phyloP scores from a whole-genome alignment of 2,113 vertebrate species.

The Chroicocephalus ridibundus region DNA sequence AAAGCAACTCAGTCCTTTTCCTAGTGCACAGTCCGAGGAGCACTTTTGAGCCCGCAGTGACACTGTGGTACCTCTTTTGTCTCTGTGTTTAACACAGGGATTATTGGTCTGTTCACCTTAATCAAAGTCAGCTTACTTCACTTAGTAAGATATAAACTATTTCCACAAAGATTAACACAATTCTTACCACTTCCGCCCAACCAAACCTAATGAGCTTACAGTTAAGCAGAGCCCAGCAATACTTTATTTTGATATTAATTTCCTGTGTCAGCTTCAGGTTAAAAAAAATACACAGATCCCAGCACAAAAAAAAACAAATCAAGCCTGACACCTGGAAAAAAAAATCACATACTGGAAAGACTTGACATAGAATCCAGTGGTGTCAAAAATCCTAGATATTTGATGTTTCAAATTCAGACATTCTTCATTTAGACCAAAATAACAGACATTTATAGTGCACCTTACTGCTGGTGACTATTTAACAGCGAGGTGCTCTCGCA shows the following conservation, averaged over 20 bases:
- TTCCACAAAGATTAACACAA: not conserved
- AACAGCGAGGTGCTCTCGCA: conserved; percentile 65
- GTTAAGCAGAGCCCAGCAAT: not conserved
- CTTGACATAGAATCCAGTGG: not conserved
- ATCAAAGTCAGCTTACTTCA: not conserved
- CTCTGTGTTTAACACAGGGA: not conserved
- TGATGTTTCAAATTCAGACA: conserved; percentile 31
- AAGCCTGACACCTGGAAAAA: not conserved
- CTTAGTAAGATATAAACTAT: not conserved
- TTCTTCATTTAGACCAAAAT: conserved; percentile 62
- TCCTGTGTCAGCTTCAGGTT: not conserved
- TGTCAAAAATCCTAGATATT: conserved; percentile 2
- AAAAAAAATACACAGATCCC: not conserved
- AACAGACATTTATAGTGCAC: conserved; percentile 47
- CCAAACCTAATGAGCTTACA: not conserved
- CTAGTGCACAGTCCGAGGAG: not conserved
- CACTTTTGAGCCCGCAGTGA: not conserved
- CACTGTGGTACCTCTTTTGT: not conserved
- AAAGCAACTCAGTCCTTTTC: not conserved
- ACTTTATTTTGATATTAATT: not conserved
- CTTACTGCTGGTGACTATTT: conserved; percentile 68
- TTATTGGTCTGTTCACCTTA: not conserved
- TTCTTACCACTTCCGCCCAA: not conserved
- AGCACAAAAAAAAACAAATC: conserved; percentile 15
- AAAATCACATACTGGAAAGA: not conserved